Conservation (phyloP, 2,113 vertebrate genomes). For the Corythornis cristatus region DNA sequence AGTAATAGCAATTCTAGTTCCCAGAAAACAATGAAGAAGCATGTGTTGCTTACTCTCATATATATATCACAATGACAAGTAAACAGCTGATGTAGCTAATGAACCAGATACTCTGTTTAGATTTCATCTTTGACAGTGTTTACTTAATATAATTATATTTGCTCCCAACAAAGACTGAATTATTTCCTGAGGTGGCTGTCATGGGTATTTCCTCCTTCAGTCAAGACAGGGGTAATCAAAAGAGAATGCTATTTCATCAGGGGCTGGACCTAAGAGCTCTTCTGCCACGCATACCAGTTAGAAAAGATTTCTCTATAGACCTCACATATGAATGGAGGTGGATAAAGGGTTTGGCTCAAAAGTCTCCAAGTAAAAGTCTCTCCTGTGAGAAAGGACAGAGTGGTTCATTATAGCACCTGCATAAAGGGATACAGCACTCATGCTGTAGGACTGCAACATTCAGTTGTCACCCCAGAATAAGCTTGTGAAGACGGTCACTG, state of each 20-base stretch:
- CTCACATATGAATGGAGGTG: neutral
- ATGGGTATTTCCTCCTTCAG: neutral
- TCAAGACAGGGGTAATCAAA: neutral
- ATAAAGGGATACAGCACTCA: fast-evolving
- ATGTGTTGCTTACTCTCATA: neutral
- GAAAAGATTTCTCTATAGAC: neutral
- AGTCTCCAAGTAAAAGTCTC: fast-evolving
- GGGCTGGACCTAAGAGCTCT: neutral
- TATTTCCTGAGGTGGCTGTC: neutral
- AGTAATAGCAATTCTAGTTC: neutral
- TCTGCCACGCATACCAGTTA: neutral
- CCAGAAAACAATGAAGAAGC: neutral
- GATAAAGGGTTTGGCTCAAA: neutral
- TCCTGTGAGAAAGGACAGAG: neutral
- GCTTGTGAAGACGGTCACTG: neutral
- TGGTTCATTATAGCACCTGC: neutral
- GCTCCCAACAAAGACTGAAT: neutral
- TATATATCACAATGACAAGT: neutral
- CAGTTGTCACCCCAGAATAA: neutral
- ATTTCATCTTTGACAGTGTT: slow-evolving; percentile 22
- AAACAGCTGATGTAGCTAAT: slow-evolving; percentile 6
- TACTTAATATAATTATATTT: slow-evolving; percentile 20
- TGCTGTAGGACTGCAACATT: neutral
- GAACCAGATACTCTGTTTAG: slow-evolving; percentile 8
- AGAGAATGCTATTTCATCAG: neutral